Evolutionary conservation across 2,113 vertebrate species (phyloP).

Genomic region (Mustela lutreola): DNA sequence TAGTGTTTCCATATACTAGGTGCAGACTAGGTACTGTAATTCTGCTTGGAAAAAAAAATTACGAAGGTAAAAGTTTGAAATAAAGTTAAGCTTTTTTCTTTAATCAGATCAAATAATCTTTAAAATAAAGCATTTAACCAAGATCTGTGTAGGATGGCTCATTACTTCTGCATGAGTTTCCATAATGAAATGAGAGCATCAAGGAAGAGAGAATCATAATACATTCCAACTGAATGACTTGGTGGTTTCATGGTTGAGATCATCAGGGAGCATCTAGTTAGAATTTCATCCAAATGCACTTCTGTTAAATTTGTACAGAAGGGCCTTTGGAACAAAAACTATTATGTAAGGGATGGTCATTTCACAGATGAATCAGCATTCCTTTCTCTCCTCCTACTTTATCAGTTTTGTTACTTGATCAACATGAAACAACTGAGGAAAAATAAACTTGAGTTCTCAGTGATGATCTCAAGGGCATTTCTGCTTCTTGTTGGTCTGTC

Average conservation of each 20-base stretch:
- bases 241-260: slow-evolving; percentile 8
- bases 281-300: slow-evolving; percentile 29
- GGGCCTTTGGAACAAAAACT: neutral
- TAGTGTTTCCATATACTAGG: neutral
- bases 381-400: neutral
- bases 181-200: neutral
- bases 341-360: neutral
- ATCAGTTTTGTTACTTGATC: neutral
- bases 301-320: neutral
- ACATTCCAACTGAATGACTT: neutral
- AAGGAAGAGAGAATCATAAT: neutral
- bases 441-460: neutral
- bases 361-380: neutral
- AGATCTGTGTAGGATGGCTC: neutral
- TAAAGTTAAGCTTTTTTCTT: neutral
- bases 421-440: neutral
- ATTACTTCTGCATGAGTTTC: slow-evolving; percentile 33
- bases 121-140: neutral
- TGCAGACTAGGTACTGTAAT: neutral
- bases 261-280: neutral
- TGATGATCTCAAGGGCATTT: neutral
- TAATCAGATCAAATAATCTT: slow-evolving; percentile 33
- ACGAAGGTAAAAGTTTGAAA: neutral
- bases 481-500: neutral
- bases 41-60: slow-evolving; percentile 20